A percentile compares a stretch with the other conserved stretches of the same genome.
Evolutionary conservation across 2,888 invertebrate species (phyloP).

Genomic region (Megalurothrips usitatus): DNA sequence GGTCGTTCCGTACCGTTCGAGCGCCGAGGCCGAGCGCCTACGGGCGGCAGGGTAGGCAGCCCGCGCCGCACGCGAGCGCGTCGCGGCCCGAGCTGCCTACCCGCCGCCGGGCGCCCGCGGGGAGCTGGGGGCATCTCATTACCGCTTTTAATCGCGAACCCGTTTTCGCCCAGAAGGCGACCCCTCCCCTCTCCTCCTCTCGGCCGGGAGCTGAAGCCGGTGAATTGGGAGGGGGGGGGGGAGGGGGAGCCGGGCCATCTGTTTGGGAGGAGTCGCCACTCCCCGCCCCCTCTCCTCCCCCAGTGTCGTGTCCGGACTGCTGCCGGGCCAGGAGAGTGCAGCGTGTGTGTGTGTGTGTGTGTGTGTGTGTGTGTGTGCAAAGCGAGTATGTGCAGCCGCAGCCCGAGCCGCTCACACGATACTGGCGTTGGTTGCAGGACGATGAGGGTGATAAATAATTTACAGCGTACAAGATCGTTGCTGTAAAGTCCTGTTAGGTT

Average conservation of each 20-base stretch:
- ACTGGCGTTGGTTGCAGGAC: too few species aligned
- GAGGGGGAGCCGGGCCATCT: not conserved
- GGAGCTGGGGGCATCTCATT: slow-evolving; percentile 14
- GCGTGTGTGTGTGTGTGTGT: too few species aligned
- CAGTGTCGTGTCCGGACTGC: too few species aligned
- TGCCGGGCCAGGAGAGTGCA: too few species aligned
- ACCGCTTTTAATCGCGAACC: slow-evolving; percentile 11
- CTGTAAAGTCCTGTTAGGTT: too few species aligned
- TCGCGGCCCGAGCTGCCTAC: too few species aligned
- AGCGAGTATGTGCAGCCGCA: too few species aligned
- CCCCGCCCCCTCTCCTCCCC: not conserved
- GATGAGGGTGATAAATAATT: too few species aligned
- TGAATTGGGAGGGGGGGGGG: not conserved
- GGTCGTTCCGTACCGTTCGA: not conserved
- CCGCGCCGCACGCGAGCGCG: too few species aligned
- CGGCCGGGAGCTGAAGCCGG: not conserved
- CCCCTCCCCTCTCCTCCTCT: not conserved
- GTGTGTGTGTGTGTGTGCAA: too few species aligned
- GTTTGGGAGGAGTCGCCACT: not conserved
- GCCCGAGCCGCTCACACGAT: too few species aligned
- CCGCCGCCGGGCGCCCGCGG: not conserved
- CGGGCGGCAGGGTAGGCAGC: not conserved
- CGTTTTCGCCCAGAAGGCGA: not conserved
- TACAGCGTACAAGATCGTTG: too few species aligned
- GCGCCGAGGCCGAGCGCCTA: not conserved